Evolutionary conservation across 2,888 invertebrate species (phyloP).

Genomic region (Byasa hedistus): DNA sequence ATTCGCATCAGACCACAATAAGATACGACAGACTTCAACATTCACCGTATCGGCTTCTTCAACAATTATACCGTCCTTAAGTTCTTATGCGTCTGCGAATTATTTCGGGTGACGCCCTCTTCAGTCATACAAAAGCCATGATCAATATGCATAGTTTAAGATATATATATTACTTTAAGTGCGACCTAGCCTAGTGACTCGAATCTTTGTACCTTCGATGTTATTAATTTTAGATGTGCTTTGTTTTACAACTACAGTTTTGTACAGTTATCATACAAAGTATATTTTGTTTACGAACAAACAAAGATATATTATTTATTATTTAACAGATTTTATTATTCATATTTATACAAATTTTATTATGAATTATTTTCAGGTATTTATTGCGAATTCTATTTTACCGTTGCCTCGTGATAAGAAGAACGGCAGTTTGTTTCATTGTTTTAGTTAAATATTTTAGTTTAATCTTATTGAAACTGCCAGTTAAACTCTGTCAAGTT

Average conservation of each 20-base stretch:
- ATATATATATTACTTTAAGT: constrained; percentile 64
- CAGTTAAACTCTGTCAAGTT: constrained; percentile 68
- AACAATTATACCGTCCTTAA: constrained; percentile 74
- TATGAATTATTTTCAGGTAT: constrained; percentile 57
- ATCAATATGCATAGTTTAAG: constrained; percentile 67
- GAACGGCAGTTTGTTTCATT: constrained; percentile 61
- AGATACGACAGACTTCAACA: constrained; percentile 71
- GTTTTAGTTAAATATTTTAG: constrained; percentile 54
- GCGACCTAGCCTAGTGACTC: constrained; percentile 64
- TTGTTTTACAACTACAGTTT: constrained; percentile 59
- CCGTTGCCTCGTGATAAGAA: constrained; percentile 61
- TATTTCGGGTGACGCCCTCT: constrained; percentile 37
- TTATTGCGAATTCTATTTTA: constrained; percentile 61
- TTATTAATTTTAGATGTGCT: constrained; percentile 60
- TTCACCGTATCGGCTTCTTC: constrained; percentile 69
- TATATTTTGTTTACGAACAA: constrained; percentile 68
- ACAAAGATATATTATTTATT: constrained; percentile 66
- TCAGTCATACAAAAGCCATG: constrained; percentile 74
- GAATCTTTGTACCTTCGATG: constrained; percentile 71
- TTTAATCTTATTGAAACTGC: constrained; percentile 62
- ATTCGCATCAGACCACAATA: constrained; percentile 67
- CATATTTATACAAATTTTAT: constrained; percentile 60
- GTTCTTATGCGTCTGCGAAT: constrained; percentile 40
- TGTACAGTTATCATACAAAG: constrained; percentile 68
- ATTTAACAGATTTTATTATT: constrained; percentile 58